Conservation (phyloP, 2,113 vertebrate genomes). For the Tinamus guttatus region DNA sequence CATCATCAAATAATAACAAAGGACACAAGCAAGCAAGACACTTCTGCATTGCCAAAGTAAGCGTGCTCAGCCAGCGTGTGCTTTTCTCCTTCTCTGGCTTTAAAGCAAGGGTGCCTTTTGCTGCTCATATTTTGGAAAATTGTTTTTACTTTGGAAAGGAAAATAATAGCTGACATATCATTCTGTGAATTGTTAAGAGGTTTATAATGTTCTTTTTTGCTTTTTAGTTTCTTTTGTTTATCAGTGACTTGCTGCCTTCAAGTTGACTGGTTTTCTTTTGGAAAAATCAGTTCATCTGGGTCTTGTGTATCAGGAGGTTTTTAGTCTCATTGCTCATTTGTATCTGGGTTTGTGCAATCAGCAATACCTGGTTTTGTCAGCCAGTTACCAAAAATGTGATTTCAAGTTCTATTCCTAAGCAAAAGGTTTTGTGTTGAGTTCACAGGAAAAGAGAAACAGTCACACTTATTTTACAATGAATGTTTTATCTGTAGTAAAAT, state of each 20-base stretch:
- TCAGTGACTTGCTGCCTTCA: neutral
- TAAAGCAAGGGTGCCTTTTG: neutral
- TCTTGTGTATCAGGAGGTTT: neutral
- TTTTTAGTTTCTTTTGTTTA: conserved; percentile 37
- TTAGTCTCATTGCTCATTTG: neutral
- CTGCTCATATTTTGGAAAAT: conserved; percentile 8
- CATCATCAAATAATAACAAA: neutral
- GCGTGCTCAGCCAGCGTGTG: neutral
- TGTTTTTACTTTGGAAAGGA: neutral
- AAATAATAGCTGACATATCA: neutral
- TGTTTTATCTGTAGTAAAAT: neutral
- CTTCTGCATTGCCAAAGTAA: rapidly evolving
- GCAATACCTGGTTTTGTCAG: neutral
- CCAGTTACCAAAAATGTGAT: neutral
- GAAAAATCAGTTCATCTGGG: neutral
- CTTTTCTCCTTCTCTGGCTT: neutral
- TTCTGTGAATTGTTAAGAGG: neutral
- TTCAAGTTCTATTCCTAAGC: neutral
- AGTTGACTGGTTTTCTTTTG: neutral
- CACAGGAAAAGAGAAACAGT: neutral
- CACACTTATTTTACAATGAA: neutral
- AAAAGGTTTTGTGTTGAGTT: neutral
- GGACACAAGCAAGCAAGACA: neutral
- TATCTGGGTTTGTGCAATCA: conserved; percentile 29
- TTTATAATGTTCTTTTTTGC: neutral